Base-by-base conservation (phyloP, 2,113 vertebrate species). In the Crocuta crocuta region DNA sequence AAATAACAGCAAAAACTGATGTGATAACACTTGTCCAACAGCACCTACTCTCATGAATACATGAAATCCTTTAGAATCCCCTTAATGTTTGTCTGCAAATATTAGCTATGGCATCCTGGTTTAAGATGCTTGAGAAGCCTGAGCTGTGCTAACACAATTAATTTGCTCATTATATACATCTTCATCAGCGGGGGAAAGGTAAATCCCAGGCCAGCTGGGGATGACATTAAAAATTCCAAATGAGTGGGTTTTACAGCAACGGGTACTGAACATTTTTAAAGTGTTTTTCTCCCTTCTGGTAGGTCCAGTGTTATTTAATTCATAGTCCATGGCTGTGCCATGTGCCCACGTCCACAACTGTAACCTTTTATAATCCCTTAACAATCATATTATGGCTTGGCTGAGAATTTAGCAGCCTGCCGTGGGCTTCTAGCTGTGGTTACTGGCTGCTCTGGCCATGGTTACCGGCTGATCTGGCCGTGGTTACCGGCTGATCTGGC, bases 1-100 rank as follows among this genome's bases (percentile, higher is more conserved):
- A 91, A 91, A 80, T 24, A 81, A 58, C 0, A 74, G n/a, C 65
- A 76, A 58, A 55, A 73, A 21, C 13, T 0, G 55, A 73, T 23
- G 10, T 26, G 31, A 53, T 4, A 28, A 28, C 10, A 11, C 0
- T 1, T 58, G 48, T 28, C n/a, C 23, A 76, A 53, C 1, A 23
- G 58, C 48, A 26, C 21, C 48, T 26, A 28, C 2, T 7, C 83
- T 82, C 58, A 23, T 13, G 35, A 58, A 65, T 0, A 61, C 50
- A 21, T 11, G 66, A 82, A n/a, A 45, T 66, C n/a, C 33, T 55
- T 66, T 15, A 12, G 78, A 68, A 39, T n/a, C 26, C n/a, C 33
- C 73, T 70, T 70, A 53, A 17, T 45, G 28, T 58, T 39, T 35
- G 21, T 58, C 35, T 71, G 45, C 88, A 83, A 50, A 79, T 82